Percentiles rank a stretch among this genome's conserved stretches.
These are phyloP conservation scores for Cepaea hortensis DNA, from an alignment of 2,888 invertebrate species.

Conservation along the genomic window DNA sequence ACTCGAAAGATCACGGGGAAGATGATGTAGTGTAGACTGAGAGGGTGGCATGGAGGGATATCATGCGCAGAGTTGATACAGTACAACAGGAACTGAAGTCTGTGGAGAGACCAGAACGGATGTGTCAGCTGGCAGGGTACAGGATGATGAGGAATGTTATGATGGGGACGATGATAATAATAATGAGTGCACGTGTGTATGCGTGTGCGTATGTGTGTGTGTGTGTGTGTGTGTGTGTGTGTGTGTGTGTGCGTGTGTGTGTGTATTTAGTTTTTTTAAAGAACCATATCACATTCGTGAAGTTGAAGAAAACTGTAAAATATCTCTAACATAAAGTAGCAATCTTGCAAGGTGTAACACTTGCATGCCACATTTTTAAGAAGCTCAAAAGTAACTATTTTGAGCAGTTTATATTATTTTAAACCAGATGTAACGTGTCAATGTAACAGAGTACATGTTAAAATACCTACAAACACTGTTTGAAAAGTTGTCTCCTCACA, in stretches of 20 bases:
- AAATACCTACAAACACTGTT: too few relatives aligned
- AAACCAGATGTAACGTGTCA: too few relatives aligned
- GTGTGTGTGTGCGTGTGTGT: not conserved
- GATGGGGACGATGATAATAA: not conserved
- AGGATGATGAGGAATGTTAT: too few relatives aligned
- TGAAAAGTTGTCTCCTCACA: too few relatives aligned
- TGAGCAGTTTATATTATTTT: not conserved
- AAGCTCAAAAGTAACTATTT: not conserved
- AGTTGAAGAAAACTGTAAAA: not conserved
- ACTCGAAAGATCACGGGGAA: not conserved
- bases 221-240: not conserved
- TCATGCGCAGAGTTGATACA: too few relatives aligned
- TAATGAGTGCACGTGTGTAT: not conserved
- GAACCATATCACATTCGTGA: not conserved
- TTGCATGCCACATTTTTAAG: not conserved
- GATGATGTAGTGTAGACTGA: not conserved
- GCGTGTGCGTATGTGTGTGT: not conserved
- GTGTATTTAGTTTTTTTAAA: not conserved
- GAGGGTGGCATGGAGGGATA: not conserved
- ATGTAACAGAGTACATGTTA: too few relatives aligned
- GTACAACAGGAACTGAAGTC: too few relatives aligned
- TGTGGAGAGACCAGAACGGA: too few relatives aligned
- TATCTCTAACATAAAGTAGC: not conserved
- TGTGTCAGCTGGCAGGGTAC: too few relatives aligned
- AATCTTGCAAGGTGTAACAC: not conserved